A percentile compares a stretch with the other conserved stretches of the same genome.
These are phyloP conservation scores for Trichonephila inaurata DNA, from an alignment of 1,140 invertebrate species.

Conservation along the genomic window DNA sequence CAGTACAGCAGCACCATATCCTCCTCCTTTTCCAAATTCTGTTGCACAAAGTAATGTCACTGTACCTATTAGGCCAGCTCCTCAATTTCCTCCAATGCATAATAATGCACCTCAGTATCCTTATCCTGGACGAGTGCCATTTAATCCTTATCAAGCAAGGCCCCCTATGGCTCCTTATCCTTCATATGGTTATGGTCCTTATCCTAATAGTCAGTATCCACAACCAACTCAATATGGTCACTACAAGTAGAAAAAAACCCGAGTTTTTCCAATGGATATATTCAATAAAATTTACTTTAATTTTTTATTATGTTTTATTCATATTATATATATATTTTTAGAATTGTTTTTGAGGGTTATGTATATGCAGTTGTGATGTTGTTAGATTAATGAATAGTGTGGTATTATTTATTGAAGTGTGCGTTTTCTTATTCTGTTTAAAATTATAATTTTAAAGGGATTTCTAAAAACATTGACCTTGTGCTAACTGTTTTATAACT, in stretches of 20 bases:
- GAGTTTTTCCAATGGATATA: not conserved
- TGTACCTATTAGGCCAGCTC: slow-evolving; percentile 8
- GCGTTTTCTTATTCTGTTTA: not conserved
- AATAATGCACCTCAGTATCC: not conserved
- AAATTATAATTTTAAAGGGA: not conserved
- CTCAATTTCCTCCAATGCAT: slow-evolving; percentile 14
- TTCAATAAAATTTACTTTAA: not conserved
- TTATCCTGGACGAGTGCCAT: not conserved
- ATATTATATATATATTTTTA: not conserved
- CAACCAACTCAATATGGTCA: not conserved
- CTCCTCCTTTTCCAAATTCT: slow-evolving; percentile 18
- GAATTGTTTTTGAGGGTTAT: not conserved
- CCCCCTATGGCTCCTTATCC: too few relatives aligned
- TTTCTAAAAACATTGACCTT: too few relatives aligned
- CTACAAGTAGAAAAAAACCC: not conserved
- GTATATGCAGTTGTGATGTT: not conserved
- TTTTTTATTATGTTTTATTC: not conserved
- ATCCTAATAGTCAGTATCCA: slow-evolving; percentile 31
- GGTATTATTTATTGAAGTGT: not conserved
- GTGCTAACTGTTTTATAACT: too few relatives aligned
- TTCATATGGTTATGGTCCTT: not conserved
- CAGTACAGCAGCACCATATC: not conserved
- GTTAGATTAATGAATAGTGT: not conserved
- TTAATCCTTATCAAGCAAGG: not conserved
- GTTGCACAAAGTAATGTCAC: slow-evolving; percentile 24